Evolutionary conservation across 2,888 invertebrate species (phyloP), one percentile per base, ranked within the genome.

Genomic region (Thysanoteuthis rhombus): DNA sequence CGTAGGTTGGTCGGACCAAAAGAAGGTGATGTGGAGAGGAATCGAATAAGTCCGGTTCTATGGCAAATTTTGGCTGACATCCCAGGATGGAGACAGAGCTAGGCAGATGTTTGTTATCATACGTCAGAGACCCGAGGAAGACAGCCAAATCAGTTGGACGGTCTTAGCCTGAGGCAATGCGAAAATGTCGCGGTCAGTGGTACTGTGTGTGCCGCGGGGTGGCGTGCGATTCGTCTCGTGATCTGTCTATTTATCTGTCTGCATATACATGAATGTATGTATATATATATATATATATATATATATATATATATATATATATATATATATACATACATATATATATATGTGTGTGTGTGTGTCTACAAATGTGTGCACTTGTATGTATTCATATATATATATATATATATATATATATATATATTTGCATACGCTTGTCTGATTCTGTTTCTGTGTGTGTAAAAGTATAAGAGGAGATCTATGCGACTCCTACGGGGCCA

Each of bases 121-220:
- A 75, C n/a, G 75, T 75, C n/a, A 75, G 75, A 75, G 32, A 75
- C 75, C 32, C 32, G 16, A 75, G 75, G 75, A 75, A 75, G 75
- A 75, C 75, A n/a, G 75, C 75, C 75, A 75, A 75, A 75, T 75
- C 75, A n/a, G 75, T 75, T 75, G 75, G 75, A n/a, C 75, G n/a
- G 75, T 75, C n/a, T n/a, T n/a, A n/a, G 75, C 32, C 75, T 2
- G 75, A 32, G 32, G 75, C 75, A 75, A 32, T 75, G 75, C 32
- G 75, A 75, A 75, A 75, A 75, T 75, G 75, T 75, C 75, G n/a
- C 32, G 75, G 75, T 10, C 32, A 75, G 75, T n/a, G 75, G 75
- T n/a, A n/a, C n/a, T 32, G n/a, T n/a, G 75, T 32, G n/a, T n/a
- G 32, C 75, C 75, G n/a, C 75, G 10, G 75, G 75, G 75, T 75